These are phyloP conservation scores for Cercopithecus neglectus DNA, from an alignment of 2,797 vertebrate genomes.

Conservation along the genomic window DNA sequence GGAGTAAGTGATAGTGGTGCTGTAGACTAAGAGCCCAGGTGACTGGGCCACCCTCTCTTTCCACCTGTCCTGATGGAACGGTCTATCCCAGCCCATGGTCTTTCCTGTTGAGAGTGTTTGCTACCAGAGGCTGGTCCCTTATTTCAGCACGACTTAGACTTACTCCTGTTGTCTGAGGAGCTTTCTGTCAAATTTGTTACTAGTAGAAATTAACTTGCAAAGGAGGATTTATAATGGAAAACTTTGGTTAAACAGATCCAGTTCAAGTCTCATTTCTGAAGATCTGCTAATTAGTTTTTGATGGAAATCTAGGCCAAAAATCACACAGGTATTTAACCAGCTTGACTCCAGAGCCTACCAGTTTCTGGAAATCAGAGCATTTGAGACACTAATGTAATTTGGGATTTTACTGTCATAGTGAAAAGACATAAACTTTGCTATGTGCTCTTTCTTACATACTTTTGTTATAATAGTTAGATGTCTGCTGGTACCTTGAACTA, in stretches of 20 bases:
- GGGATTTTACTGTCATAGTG: slow-evolving; percentile 77
- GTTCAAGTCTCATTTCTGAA: slow-evolving; percentile 74
- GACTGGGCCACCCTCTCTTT: background rate
- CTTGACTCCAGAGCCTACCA: slow-evolving; percentile 77
- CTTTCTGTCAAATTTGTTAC: slow-evolving; percentile 57
- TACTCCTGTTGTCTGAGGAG: background rate
- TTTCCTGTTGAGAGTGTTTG: background rate
- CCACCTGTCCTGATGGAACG: accelerated
- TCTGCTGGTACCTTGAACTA: slow-evolving; percentile 62
- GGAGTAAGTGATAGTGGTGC: background rate
- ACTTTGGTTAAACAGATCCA: slow-evolving; percentile 71
- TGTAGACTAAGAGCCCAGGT: background rate
- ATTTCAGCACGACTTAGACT: background rate
- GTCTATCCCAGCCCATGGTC: background rate
- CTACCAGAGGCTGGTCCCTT: background rate
- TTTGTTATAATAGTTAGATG: slow-evolving; percentile 78
- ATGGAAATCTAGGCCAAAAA: slow-evolving; percentile 76
- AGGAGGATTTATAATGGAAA: slow-evolving; percentile 69
- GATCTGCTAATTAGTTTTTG: slow-evolving; percentile 81
- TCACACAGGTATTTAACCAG: slow-evolving; percentile 82
- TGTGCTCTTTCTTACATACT: slow-evolving; percentile 80
- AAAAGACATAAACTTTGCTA: slow-evolving; percentile 79
- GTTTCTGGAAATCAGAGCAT: slow-evolving; percentile 81
- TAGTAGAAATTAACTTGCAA: slow-evolving; percentile 62
- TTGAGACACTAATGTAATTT: slow-evolving; percentile 82